Evolutionary conservation across 2,797 vertebrate genomes (phyloP).

Genomic region (Tympanoctomys barrerae): DNA sequence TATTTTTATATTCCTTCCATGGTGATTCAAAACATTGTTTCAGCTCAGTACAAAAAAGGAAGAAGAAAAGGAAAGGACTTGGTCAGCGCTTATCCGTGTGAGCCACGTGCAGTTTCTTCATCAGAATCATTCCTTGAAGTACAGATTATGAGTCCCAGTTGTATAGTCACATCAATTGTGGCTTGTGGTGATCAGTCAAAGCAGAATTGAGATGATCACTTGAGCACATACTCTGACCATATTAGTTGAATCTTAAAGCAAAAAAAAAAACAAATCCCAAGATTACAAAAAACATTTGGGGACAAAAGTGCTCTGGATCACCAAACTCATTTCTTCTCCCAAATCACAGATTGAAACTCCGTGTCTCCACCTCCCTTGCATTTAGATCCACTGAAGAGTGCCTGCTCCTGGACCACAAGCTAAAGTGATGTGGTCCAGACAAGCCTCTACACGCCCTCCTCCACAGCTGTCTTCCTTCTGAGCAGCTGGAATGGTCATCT

Average conservation of each 20-base stretch:
- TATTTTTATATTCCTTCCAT: slow-evolving; percentile 39
- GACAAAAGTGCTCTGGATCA: neutral
- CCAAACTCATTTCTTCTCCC: neutral
- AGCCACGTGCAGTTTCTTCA: neutral
- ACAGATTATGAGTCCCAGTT: neutral
- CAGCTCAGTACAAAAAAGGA: neutral
- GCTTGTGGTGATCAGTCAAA: neutral
- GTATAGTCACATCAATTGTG: slow-evolving; percentile 33
- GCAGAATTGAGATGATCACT: neutral
- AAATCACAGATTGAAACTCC: neutral
- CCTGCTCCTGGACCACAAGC: neutral
- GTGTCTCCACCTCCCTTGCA: neutral
- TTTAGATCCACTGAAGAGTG: neutral
- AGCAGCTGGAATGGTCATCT: neutral
- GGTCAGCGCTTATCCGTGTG: neutral
- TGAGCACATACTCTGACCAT: neutral
- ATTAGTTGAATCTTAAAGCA: neutral
- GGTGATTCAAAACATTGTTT: neutral
- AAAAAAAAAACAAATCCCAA: neutral
- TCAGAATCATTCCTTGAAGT: slow-evolving; percentile 3
- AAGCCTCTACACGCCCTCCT: neutral
- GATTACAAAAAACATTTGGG: neutral
- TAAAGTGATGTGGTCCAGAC: neutral
- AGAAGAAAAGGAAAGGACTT: neutral
- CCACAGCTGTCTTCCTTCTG: neutral